Percentiles rank a stretch among this genome's conserved stretches.
phyloP scores from a whole-genome alignment of 2,797 vertebrate genomes.

The Remorina albescens region DNA sequence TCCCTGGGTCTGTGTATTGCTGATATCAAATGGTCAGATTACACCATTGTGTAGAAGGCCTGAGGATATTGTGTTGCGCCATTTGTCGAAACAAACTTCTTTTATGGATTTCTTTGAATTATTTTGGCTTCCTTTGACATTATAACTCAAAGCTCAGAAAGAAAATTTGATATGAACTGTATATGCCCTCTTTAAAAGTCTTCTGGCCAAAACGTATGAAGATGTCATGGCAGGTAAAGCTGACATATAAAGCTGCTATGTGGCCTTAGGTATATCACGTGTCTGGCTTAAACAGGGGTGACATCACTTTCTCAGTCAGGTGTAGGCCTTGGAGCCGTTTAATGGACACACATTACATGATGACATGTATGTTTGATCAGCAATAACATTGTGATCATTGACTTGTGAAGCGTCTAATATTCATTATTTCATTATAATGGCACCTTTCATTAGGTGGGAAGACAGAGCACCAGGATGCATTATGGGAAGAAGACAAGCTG shows the following conservation, averaged over 20 bases:
- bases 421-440: too few relatives aligned
- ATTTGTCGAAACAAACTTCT: slow-evolving; percentile 67
- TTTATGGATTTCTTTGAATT: slow-evolving; percentile 60
- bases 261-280: not conserved
- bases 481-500: too few relatives aligned
- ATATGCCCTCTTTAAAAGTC: slow-evolving; percentile 45
- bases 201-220: slow-evolving; percentile 61
- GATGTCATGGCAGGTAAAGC: slow-evolving; percentile 55
- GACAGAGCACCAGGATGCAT: too few relatives aligned
- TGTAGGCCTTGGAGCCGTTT: slow-evolving; percentile 8
- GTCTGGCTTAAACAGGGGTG: slow-evolving; percentile 48
- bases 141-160: slow-evolving; percentile 31
- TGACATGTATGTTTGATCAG: not conserved
- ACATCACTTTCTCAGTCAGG: slow-evolving; percentile 51
- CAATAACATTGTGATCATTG: too few relatives aligned
- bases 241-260: slow-evolving; percentile 55
- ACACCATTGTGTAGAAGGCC: slow-evolving; percentile 49
- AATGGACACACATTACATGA: slow-evolving; percentile 2
- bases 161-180: slow-evolving; percentile 53
- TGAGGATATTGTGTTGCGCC: slow-evolving; percentile 44
- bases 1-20: slow-evolving; percentile 53
- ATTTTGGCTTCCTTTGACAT: slow-evolving; percentile 56
- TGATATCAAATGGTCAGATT: slow-evolving; percentile 65
- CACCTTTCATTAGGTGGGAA: too few relatives aligned
- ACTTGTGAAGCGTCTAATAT: too few relatives aligned